phyloP scores from a whole-genome alignment of 2,797 vertebrate species.

The Gymnopithys bicolor region DNA sequence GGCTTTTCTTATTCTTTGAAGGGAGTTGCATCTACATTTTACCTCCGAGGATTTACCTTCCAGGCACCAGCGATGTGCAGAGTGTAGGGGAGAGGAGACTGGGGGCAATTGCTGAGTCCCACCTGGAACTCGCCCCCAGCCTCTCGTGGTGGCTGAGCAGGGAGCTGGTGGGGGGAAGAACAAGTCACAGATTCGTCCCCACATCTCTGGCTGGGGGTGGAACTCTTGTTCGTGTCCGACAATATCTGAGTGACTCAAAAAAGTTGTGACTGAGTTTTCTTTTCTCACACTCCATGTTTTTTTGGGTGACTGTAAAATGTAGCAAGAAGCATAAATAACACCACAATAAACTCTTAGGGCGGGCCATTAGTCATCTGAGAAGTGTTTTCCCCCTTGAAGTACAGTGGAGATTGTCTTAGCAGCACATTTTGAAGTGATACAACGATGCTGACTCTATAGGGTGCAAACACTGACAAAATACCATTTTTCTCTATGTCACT shows the following conservation, averaged over 20 bases:
- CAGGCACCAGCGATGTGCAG: background rate
- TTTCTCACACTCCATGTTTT: background rate
- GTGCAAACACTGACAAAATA: background rate
- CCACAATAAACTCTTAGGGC: background rate
- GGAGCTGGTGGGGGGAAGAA: background rate
- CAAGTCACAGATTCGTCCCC: background rate
- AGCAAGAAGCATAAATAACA: background rate
- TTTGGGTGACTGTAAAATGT: background rate
- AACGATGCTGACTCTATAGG: background rate
- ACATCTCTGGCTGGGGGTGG: background rate
- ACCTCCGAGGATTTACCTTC: background rate
- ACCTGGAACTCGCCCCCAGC: fast-evolving
- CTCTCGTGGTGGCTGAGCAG: fast-evolving
- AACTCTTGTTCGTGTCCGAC: fast-evolving
- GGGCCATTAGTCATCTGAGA: background rate
- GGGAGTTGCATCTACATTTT: background rate
- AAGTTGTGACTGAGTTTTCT: background rate
- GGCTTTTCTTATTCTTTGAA: background rate
- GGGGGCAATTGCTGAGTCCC: fast-evolving
- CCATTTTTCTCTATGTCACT: background rate
- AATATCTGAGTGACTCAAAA: fast-evolving
- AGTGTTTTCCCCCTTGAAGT: background rate
- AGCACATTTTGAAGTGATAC: background rate
- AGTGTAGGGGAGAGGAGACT: fast-evolving
- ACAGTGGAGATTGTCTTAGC: background rate